Percentiles rank a stretch among this genome's conserved stretches.
Conservation (phyloP, 2,797 vertebrate species). For the Aratinga solstitialis region DNA sequence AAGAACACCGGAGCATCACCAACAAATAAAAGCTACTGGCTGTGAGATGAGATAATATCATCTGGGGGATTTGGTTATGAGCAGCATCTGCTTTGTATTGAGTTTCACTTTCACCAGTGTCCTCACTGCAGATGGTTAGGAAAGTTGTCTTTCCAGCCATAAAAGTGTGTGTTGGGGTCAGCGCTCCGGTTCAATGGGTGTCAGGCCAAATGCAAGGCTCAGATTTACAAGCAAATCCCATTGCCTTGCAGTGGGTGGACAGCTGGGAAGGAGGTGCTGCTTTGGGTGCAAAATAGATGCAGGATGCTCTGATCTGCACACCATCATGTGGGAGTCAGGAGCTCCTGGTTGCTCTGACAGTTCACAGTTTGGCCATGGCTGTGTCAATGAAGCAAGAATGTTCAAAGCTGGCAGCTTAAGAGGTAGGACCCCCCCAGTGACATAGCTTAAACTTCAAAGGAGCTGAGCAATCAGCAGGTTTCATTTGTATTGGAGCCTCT, state of each 20-base stretch:
- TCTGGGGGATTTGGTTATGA: neutral
- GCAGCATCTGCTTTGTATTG: slow-evolving; percentile 29
- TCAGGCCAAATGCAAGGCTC: neutral
- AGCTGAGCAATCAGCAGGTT: neutral
- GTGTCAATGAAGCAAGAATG: neutral
- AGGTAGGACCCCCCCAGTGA: neutral
- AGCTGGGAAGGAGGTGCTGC: neutral
- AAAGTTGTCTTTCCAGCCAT: neutral
- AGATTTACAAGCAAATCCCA: neutral
- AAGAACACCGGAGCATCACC: neutral
- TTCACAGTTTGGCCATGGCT: neutral
- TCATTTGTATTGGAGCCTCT: neutral
- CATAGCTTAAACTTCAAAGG: neutral
- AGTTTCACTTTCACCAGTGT: neutral
- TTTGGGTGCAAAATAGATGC: neutral
- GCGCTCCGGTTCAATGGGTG: neutral
- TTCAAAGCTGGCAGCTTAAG: neutral
- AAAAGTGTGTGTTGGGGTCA: neutral
- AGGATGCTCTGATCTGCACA: neutral
- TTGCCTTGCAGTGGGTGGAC: neutral
- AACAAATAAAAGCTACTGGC: slow-evolving; percentile 26
- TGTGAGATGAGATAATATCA: slow-evolving; percentile 6
- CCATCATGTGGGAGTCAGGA: neutral
- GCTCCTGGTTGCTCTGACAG: neutral
- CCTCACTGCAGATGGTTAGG: neutral